These are phyloP conservation scores for Silvanus unidentatus DNA, from an alignment of 2,888 invertebrate species.

Conservation along the genomic window DNA sequence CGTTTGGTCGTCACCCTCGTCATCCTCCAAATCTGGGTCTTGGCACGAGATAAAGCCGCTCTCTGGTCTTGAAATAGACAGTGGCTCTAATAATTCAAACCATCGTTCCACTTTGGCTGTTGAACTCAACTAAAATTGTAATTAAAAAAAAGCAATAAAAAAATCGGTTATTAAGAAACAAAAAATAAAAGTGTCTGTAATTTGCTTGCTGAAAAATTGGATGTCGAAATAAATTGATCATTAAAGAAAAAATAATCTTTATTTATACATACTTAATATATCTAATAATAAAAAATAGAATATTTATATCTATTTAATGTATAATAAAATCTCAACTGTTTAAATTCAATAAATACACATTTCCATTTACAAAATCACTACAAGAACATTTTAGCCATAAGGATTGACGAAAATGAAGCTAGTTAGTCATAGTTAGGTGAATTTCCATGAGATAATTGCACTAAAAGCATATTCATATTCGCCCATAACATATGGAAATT, in stretches of 20 bases:
- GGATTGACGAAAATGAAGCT: no score
- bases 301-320: no score
- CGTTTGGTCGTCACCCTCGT: slow-evolving; percentile 58
- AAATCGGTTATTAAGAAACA: neutral
- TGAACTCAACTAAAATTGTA: slow-evolving; percentile 58
- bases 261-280: neutral
- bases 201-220: slow-evolving; percentile 3
- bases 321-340: no score
- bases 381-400: no score
- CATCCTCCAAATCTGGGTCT: slow-evolving; percentile 49
- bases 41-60: slow-evolving; percentile 69
- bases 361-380: no score
- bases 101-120: slow-evolving; percentile 75
- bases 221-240: neutral
- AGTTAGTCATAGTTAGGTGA: no score
- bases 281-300: no score
- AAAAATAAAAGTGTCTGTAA: neutral
- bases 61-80: slow-evolving; percentile 66
- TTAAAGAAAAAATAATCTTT: neutral
- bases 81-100: slow-evolving; percentile 66
- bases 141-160: no score
- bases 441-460: no score
- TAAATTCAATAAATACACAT: no score
- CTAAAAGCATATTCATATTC: no score
- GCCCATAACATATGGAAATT: no score